A percentile compares a stretch with the other conserved stretches of the same genome.
Conservation (phyloP, 2,797 vertebrate species). For the Pachyuromys duprasi region DNA sequence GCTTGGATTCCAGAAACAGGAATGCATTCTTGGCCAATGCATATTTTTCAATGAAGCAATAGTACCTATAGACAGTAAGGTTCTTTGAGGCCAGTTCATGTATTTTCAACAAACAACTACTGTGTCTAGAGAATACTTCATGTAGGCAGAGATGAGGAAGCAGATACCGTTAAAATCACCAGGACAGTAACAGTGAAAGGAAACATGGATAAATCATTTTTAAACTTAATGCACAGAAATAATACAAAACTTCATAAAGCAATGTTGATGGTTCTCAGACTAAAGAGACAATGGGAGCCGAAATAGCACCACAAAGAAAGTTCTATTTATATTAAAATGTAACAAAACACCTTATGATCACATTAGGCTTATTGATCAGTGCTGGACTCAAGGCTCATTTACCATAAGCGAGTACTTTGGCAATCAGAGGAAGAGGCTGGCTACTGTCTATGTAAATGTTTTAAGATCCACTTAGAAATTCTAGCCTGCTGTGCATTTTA, state of each 20-base stretch:
- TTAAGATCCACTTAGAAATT: background rate
- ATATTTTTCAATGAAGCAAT: conserved; percentile 97
- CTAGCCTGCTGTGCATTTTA: background rate
- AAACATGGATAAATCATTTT: background rate
- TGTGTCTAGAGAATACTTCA: background rate
- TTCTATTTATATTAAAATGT: conserved; percentile 42
- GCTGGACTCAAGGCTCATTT: conserved; percentile 62
- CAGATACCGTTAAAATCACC: background rate
- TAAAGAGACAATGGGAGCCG: conserved; percentile 44
- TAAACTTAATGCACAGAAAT: conserved; percentile 33
- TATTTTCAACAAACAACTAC: background rate
- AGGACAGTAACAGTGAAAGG: background rate
- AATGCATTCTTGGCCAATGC: conserved; percentile 98
- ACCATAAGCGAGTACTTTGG: conserved; percentile 69
- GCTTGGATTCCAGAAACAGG: conserved; percentile 97
- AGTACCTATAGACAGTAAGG: conserved; percentile 94
- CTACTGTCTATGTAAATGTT: background rate
- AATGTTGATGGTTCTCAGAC: background rate
- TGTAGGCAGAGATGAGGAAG: conserved; percentile 22
- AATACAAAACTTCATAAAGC: background rate
- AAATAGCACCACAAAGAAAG: conserved; percentile 52
- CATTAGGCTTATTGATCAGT: conserved; percentile 56
- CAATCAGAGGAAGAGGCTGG: conserved; percentile 32
- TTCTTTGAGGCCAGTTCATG: background rate
- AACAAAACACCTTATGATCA: conserved; percentile 41